phyloP scores from a whole-genome alignment of 2,797 vertebrate genomes.

The Bovichtus variegatus region DNA sequence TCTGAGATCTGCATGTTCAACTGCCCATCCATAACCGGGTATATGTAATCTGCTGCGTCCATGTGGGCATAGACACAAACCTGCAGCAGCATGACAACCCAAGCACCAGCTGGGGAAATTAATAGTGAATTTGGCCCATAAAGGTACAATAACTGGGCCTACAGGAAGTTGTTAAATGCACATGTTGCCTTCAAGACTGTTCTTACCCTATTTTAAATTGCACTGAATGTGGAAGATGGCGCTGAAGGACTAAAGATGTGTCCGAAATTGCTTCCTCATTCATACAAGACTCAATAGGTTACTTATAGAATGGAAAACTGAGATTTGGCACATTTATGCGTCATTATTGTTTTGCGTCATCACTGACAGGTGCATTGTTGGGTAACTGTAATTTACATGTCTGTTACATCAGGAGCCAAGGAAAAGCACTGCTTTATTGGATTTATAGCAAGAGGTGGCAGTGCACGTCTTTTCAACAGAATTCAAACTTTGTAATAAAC shows the following conservation, averaged over 20 bases:
- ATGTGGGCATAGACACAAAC: slow-evolving; percentile 1
- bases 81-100: background rate
- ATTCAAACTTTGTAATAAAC: background rate
- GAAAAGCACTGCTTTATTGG: background rate
- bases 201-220: background rate
- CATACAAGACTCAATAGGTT: background rate
- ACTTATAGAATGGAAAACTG: slow-evolving; percentile 4
- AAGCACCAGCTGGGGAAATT: slow-evolving; percentile 20
- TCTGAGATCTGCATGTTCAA: background rate
- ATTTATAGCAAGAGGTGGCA: background rate
- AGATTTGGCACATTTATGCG: background rate
- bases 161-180: background rate
- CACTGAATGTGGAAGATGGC: background rate
- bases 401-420: slow-evolving; percentile 3
- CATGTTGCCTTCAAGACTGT: background rate
- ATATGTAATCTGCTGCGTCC: slow-evolving; percentile 1
- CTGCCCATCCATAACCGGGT: background rate
- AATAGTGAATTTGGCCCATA: background rate
- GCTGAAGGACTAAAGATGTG: background rate
- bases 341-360: background rate
- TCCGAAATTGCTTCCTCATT: background rate
- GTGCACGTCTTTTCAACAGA: background rate
- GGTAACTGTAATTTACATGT: background rate
- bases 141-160: background rate
- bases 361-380: slow-evolving; percentile 22